Conservation (phyloP, 2,797 vertebrate species). For the Schizopygopsis malacanthus region DNA sequence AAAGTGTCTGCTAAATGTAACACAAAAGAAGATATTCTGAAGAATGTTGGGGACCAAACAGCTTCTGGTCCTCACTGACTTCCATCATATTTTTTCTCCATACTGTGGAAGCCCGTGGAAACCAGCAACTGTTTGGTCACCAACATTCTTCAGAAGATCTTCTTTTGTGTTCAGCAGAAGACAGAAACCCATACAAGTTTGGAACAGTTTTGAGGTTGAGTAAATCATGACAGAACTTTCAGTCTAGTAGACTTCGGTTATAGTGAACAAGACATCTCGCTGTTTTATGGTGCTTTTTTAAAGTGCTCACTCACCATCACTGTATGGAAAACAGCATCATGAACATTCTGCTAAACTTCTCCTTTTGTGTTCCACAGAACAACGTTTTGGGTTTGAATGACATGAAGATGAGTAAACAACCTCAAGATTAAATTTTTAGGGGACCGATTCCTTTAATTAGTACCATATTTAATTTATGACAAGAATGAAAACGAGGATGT, state of each 20-base stretch:
- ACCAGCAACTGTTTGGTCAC: neutral
- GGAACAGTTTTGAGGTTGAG: neutral
- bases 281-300: neutral
- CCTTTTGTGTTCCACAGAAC: neutral
- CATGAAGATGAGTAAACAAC: neutral
- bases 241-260: neutral
- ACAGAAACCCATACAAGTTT: neutral
- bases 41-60: neutral
- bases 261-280: neutral
- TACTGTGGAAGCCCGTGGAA: neutral
- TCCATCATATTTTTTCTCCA: neutral
- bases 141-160: neutral
- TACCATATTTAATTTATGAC: too few relatives aligned
- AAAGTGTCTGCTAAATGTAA: too few relatives aligned
- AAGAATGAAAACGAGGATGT: too few relatives aligned
- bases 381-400: neutral
- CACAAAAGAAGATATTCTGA: neutral
- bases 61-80: neutral
- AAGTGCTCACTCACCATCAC: neutral
- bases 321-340: neutral
- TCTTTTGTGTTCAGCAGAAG: neutral
- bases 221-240: neutral
- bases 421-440: too few relatives aligned
- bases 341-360: slow-evolving; percentile 9
- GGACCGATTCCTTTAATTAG: too few relatives aligned